Conservation (phyloP, 2,797 vertebrate species). For the Sebastes diaconus region DNA sequence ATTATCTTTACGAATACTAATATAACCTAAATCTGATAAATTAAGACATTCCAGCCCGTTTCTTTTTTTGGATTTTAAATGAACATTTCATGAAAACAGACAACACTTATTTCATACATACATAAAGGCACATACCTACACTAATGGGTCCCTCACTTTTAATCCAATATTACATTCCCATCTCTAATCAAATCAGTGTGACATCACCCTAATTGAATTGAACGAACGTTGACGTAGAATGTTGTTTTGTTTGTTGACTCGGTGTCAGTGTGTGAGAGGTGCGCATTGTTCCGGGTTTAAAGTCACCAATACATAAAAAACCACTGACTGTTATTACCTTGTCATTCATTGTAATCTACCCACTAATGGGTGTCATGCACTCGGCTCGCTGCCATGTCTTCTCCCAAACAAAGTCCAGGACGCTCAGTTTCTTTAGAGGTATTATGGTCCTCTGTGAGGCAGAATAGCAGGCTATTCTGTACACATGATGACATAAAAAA, state of each 20-base stretch:
- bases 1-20: neutral
- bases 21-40: constrained; percentile 13
- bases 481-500: constrained; percentile 46
- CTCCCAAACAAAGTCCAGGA: constrained; percentile 5
- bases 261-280: constrained; percentile 42
- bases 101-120: constrained; percentile 26
- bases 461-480: constrained; percentile 33
- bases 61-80: constrained; percentile 9
- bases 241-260: constrained; percentile 63
- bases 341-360: constrained; percentile 44
- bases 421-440: constrained; percentile 8
- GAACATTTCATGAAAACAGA: constrained; percentile 1
- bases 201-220: constrained; percentile 69
- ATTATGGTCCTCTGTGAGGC: neutral
- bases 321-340: constrained; percentile 40
- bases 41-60: neutral
- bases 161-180: constrained; percentile 57
- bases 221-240: constrained; percentile 32
- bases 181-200: constrained; percentile 73
- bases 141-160: constrained; percentile 41
- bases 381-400: constrained; percentile 33
- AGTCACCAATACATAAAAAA: constrained; percentile 50
- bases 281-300: constrained; percentile 60
- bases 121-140: constrained; percentile 44
- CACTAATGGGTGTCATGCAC: constrained; percentile 70